Evolutionary conservation across 2,113 vertebrate species (phyloP), one percentile per base, ranked within the genome.

Genomic region (Dicerorhinus sumatrensis): DNA sequence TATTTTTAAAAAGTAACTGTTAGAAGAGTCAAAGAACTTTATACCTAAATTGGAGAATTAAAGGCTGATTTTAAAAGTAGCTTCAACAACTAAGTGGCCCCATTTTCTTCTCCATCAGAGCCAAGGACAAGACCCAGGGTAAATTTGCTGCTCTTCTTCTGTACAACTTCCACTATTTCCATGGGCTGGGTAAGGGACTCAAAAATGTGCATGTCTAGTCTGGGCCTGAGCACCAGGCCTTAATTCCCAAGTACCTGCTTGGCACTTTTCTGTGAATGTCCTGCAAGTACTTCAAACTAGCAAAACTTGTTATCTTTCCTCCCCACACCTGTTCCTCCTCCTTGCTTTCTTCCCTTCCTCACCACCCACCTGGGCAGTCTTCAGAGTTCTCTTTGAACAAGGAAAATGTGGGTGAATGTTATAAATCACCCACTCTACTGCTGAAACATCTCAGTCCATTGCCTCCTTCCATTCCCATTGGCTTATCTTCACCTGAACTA

Each of bases 11-110:
- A 91, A 92, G 33, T 60, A 77, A 77, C 31, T 81, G 6, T 60
- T 58, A 46, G 0, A 62, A 67, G 23, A 92, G 51, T 80, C 39
- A 62, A 93, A 79, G 73, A n/a, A 81, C 23, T 73, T 60, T 60
- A 21, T 60, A n/a, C 42, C 20, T 42, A 94, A 36, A 83, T 65
- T 88, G 67, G 42, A 91, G 31, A 62, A 10, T 36, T 76, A 83
- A 76, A 90, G 65, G 67, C 51, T 63, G 31, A 29, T 63, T 86
- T 95, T 62, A 70, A 95, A 96, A 91, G 63, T 17, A 65, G 21
- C 51, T 79, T 77, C 42, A 88, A 65, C 29, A 77, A 46, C 63
- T 11, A 62, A 88, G 13, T 23, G 23, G 20, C 69, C 23, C 69
- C 21, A 33, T 89, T 92, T 85, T 80, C 67, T 81, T 76, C 27